Percentiles rank a stretch among this genome's conserved stretches.
Conservation (phyloP, 2,113 vertebrate genomes). For the Sinocyclocheilus anophthalmus region DNA sequence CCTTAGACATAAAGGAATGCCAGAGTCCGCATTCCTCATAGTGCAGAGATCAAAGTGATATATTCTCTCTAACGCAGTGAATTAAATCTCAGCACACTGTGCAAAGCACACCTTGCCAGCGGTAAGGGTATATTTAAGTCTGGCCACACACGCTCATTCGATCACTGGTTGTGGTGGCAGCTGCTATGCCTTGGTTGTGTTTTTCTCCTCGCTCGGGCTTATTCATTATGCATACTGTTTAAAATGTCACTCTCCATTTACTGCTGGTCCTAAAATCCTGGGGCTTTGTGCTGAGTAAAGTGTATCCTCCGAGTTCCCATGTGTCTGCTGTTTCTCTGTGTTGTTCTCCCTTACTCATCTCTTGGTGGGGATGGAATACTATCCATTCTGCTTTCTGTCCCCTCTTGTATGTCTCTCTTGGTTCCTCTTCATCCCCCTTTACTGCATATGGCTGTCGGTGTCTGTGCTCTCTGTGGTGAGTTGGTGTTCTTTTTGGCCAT, state of each 20-base stretch:
- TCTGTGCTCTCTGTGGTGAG: slow-evolving; percentile 2
- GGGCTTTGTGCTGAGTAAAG: slow-evolving; percentile 57
- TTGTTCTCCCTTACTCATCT: slow-evolving; percentile 1
- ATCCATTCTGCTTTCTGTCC: slow-evolving; percentile 39
- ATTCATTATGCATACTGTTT: slow-evolving; percentile 64
- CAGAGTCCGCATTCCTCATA: slow-evolving; percentile 33
- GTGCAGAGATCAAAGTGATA: slow-evolving; percentile 43
- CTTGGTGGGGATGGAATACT: slow-evolving; percentile 20
- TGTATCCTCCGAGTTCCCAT: slow-evolving; percentile 48
- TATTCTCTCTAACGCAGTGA: slow-evolving; percentile 30
- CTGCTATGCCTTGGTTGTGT: slow-evolving; percentile 48
- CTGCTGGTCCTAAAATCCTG: slow-evolving; percentile 47
- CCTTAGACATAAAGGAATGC: slow-evolving; percentile 37
- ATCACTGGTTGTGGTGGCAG: slow-evolving; percentile 43
- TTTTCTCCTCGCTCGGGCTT: slow-evolving; percentile 52
- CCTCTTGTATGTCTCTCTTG: not conserved
- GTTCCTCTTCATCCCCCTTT: not conserved
- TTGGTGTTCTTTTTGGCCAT: slow-evolving; percentile 1
- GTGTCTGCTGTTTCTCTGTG: slow-evolving; percentile 48
- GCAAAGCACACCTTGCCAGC: not conserved
- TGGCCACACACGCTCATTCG: slow-evolving; percentile 49
- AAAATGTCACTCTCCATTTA: slow-evolving; percentile 62
- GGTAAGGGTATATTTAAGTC: slow-evolving; percentile 37
- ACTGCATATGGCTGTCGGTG: not conserved
- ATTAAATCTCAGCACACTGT: slow-evolving; percentile 36